These are phyloP conservation scores for Sebastes minor DNA, from an alignment of 2,797 vertebrate species.

Conservation along the genomic window DNA sequence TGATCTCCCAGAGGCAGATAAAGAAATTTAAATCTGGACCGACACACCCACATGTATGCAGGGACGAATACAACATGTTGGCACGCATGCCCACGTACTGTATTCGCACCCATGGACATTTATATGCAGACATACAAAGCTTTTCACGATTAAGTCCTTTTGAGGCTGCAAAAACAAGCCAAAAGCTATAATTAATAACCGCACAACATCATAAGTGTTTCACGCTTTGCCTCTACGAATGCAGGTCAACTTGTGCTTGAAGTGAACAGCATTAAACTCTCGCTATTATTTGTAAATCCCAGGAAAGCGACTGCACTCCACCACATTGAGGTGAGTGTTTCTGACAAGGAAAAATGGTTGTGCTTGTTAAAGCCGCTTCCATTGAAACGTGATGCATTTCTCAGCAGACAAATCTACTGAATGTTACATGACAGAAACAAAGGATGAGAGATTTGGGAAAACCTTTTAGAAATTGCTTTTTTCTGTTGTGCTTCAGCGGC, in stretches of 20 bases:
- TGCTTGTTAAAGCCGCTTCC: conserved; percentile 31
- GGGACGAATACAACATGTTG: background rate
- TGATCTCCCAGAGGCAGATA: conserved; percentile 42
- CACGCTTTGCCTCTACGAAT: background rate
- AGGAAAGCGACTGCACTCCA: conserved; percentile 6
- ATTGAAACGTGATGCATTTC: conserved; percentile 50
- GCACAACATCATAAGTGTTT: background rate
- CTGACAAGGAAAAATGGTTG: conserved; percentile 41
- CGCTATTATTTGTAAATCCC: conserved; percentile 37
- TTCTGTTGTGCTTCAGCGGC: conserved; percentile 44
- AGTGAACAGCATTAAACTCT: conserved; percentile 10
- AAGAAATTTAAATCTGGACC: conserved; percentile 24
- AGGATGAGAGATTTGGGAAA: conserved; percentile 64
- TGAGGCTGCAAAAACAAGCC: background rate
- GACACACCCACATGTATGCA: background rate
- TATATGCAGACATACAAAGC: background rate
- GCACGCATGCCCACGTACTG: background rate
- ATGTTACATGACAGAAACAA: conserved; percentile 61
- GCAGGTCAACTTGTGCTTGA: background rate
- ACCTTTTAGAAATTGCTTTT: conserved; percentile 44
- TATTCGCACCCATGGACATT: background rate
- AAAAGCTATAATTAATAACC: background rate
- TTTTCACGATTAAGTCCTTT: background rate
- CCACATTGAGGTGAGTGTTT: conserved; percentile 7
- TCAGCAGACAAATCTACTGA: conserved; percentile 45